Conservation (phyloP, 2,888 invertebrate genomes). For the Acanthosepion esculentum region DNA sequence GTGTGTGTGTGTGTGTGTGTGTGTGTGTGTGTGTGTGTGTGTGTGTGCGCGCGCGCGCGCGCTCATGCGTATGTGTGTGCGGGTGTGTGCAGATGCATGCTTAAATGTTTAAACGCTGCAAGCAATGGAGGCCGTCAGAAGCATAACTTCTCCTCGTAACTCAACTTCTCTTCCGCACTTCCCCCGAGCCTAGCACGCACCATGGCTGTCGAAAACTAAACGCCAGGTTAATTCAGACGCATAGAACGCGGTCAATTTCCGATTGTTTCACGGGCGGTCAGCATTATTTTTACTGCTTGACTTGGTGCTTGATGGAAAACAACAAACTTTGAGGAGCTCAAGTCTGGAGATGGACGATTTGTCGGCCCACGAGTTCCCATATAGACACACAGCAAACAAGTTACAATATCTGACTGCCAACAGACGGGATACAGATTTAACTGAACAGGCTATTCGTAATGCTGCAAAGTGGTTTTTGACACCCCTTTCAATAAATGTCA, state of each 20-base stretch:
- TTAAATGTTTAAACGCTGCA: not conserved
- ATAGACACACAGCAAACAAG: not conserved
- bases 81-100: not conserved
- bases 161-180: not conserved
- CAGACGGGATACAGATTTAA: not conserved
- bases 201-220: not conserved
- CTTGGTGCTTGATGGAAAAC: not conserved
- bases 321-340: not conserved
- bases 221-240: slow-evolving; percentile 33
- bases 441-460: not conserved
- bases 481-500: too few species aligned
- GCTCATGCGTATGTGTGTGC: too few species aligned
- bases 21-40: not conserved
- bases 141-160: not conserved
- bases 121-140: not conserved
- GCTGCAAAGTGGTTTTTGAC: too few species aligned
- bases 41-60: too few species aligned
- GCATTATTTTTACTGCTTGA: not conserved
- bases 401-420: too few species aligned
- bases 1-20: not conserved
- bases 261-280: not conserved
- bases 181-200: not conserved
- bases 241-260: slow-evolving; percentile 20
- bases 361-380: not conserved
- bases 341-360: not conserved